These are phyloP conservation scores for Dreissena rostriformis DNA, from an alignment of 1,140 invertebrate genomes.

Conservation along the genomic window DNA sequence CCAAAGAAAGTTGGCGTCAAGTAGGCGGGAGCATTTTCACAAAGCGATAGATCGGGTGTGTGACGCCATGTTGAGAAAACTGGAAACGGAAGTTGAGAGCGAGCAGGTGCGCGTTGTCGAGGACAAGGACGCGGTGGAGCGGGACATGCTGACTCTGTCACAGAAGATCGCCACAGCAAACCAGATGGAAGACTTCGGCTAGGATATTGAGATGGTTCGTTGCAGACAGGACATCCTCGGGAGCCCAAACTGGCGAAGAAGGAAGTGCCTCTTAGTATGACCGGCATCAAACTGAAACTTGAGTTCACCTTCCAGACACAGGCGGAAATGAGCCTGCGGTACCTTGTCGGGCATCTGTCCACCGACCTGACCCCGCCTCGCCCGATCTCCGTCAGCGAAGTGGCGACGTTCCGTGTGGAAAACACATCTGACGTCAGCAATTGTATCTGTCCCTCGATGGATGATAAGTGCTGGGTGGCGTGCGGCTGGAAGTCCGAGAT, in stretches of 20 bases:
- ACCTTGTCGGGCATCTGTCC: constrained; percentile 48
- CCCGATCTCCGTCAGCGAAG: constrained; percentile 46
- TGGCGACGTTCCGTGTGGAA: constrained; percentile 56
- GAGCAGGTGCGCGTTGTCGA: constrained; percentile 49
- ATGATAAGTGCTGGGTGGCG: constrained; percentile 56
- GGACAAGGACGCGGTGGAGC: constrained; percentile 45
- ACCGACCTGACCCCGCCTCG: constrained; percentile 50
- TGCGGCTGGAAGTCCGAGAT: constrained; percentile 62
- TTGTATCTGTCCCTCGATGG: constrained; percentile 54
- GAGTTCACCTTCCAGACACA: constrained; percentile 51
- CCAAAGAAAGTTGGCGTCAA: constrained; percentile 33
- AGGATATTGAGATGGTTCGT: constrained; percentile 57
- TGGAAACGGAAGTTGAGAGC: constrained; percentile 45
- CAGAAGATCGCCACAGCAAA: constrained; percentile 54
- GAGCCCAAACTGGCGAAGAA: constrained; percentile 40
- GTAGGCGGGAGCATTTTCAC: constrained; percentile 49
- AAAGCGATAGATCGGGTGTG: constrained; percentile 55
- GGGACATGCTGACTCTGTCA: constrained; percentile 45
- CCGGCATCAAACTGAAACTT: constrained; percentile 45
- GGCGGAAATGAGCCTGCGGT: constrained; percentile 41
- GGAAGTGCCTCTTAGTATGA: constrained; percentile 30
- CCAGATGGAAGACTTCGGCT: constrained; percentile 61
- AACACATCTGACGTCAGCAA: constrained; percentile 58
- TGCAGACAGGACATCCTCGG: constrained; percentile 9
- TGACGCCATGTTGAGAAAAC: constrained; percentile 36